These are phyloP conservation scores for Dinocampus coccinellae DNA, from an alignment of 2,888 invertebrate genomes.

Conservation along the genomic window DNA sequence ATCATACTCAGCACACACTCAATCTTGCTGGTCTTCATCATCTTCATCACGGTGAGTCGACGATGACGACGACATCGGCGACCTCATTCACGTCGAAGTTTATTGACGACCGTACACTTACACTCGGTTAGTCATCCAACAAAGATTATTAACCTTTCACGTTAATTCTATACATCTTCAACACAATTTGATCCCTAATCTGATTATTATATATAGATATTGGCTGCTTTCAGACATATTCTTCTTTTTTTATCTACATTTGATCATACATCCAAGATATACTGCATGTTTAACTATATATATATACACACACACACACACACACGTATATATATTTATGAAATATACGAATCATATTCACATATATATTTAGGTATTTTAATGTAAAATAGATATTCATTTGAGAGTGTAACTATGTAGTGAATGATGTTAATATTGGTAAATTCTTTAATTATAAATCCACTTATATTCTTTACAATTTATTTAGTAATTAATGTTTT, in stretches of 20 bases:
- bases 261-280: not conserved
- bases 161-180: not conserved
- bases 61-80: slow-evolving; percentile 50
- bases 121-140: slow-evolving; percentile 47
- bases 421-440: not conserved
- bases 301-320: not conserved
- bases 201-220: not conserved
- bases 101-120: slow-evolving; percentile 49
- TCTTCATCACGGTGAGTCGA: slow-evolving; percentile 64
- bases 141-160: slow-evolving; percentile 21
- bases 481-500: not conserved
- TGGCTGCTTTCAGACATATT: not conserved
- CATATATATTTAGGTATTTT: not conserved
- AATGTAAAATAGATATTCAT: not conserved
- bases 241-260: not conserved
- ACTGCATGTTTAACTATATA: not conserved
- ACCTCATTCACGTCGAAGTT: slow-evolving; percentile 49
- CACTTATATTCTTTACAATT: not conserved
- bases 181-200: not conserved
- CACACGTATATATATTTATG: no score
- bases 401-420: not conserved
- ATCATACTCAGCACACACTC: slow-evolving; percentile 62
- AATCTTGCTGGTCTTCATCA: slow-evolving; percentile 63
- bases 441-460: no score
- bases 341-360: not conserved